These are phyloP conservation scores for Notospermus geniculatus DNA, from an alignment of 1,140 invertebrate species.

Conservation along the genomic window DNA sequence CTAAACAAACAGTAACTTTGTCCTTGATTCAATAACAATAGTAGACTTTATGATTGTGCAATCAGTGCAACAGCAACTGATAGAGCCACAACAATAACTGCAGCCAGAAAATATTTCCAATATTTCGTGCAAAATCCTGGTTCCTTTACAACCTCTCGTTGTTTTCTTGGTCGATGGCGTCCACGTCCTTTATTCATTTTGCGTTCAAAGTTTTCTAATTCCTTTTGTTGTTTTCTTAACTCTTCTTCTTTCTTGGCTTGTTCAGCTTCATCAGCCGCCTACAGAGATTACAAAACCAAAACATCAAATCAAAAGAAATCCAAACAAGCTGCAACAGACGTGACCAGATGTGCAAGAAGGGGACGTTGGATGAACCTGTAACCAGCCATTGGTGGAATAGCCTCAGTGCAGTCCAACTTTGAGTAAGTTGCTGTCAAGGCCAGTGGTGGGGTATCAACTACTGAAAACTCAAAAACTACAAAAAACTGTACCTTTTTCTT, in stretches of 20 bases:
- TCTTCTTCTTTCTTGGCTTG: constrained; percentile 39
- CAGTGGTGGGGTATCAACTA: too few species aligned
- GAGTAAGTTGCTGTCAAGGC: too few species aligned
- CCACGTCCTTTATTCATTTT: constrained; percentile 37
- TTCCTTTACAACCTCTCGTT: constrained; percentile 28
- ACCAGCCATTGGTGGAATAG: too few species aligned
- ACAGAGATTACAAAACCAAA: constrained; percentile 7
- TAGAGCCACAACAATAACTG: constrained; percentile 23
- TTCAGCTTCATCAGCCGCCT: constrained; percentile 38
- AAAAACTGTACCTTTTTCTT: constrained; percentile 38
- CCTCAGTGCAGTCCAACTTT: too few species aligned
- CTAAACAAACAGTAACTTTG: too few species aligned
- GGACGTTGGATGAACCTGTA: too few species aligned
- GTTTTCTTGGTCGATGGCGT: constrained; percentile 35
- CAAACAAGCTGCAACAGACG: neutral
- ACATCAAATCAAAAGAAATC: neutral
- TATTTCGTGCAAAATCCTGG: constrained; percentile 26
- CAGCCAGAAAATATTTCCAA: constrained; percentile 23
- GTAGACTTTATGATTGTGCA: too few species aligned
- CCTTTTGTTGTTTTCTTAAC: constrained; percentile 36
- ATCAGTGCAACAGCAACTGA: constrained; percentile 13
- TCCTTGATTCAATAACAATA: too few species aligned
- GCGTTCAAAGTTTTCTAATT: constrained; percentile 46
- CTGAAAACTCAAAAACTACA: neutral
- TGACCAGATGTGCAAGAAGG: neutral